Evolutionary conservation across 2,888 invertebrate species (phyloP).

Genomic region (Latrodectus elegans): DNA sequence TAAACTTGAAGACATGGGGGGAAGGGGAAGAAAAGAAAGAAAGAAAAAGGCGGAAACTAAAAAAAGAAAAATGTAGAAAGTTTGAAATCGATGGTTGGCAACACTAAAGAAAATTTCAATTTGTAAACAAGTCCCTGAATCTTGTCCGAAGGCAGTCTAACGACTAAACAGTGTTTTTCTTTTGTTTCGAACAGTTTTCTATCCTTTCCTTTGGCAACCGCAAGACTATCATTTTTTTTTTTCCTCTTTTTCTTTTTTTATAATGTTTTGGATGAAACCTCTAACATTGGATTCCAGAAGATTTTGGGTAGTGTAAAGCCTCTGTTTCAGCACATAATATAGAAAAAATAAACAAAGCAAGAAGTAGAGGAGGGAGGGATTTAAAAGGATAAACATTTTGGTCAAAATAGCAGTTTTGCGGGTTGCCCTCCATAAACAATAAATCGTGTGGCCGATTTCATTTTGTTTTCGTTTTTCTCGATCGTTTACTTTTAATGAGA

Average conservation of each 20-base stretch:
- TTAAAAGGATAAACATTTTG: conserved; percentile 16
- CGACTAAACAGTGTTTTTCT: not conserved
- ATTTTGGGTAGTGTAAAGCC: not conserved
- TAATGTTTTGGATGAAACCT: not conserved
- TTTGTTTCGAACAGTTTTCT: not conserved
- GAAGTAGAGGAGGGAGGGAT: not conserved
- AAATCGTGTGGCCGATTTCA: conserved; percentile 21
- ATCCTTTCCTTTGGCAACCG: not conserved
- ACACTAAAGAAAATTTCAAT: conserved; percentile 7
- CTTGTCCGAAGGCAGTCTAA: not conserved
- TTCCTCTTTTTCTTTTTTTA: not conserved
- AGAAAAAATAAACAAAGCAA: conserved; percentile 3
- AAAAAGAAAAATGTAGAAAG: not conserved
- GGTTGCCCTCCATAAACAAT: conserved; percentile 11
- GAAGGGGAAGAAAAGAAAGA: too few species aligned
- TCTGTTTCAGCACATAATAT: not conserved
- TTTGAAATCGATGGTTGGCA: conserved; percentile 3
- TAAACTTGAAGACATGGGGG: not conserved
- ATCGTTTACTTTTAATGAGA: not conserved
- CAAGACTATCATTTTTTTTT: not conserved
- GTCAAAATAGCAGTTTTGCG: not conserved
- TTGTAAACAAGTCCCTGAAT: conserved; percentile 12
- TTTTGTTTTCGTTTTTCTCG: not conserved
- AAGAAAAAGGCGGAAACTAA: not conserved
- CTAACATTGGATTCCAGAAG: not conserved